Conservation (phyloP, 2,113 vertebrate species). For the Chaenocephalus aceratus region DNA sequence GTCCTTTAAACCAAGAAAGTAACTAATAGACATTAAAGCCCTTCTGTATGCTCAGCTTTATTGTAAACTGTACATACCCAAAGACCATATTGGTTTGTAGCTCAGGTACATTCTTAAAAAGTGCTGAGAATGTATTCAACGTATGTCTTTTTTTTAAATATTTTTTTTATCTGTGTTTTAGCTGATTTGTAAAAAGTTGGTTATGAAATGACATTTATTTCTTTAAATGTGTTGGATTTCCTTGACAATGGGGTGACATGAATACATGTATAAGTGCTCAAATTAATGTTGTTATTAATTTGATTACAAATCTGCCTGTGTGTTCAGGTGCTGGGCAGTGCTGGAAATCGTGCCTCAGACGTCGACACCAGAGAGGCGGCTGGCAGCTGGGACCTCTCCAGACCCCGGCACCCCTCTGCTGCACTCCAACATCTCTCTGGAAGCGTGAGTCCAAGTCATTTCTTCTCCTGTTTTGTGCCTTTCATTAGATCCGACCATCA, state of each 20-base stretch:
- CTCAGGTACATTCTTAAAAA: too few species aligned
- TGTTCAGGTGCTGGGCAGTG: slow-evolving; percentile 82
- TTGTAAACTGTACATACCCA: neutral
- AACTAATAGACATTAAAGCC: neutral
- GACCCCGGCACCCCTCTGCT: slow-evolving; percentile 45
- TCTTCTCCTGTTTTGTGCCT: slow-evolving; percentile 3
- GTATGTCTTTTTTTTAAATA: too few species aligned
- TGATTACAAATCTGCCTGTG: neutral
- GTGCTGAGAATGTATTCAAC: neutral
- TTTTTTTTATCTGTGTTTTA: neutral
- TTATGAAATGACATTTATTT: neutral
- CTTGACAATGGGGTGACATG: neutral
- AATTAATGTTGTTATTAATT: neutral
- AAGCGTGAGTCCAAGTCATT: slow-evolving; percentile 70
- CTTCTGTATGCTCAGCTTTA: neutral
- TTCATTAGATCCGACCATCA: neutral
- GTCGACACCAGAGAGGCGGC: slow-evolving; percentile 47
- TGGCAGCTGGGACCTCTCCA: slow-evolving; percentile 6
- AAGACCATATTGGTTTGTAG: neutral
- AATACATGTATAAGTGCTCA: neutral
- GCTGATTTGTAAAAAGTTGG: neutral
- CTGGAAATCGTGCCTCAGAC: slow-evolving; percentile 84
- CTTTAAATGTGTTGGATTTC: neutral
- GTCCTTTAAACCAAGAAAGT: too few species aligned
- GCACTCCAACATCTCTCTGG: slow-evolving; percentile 82